Evolutionary conservation across 1,140 invertebrate species (phyloP).

Genomic region (Brachystomella parvula): DNA sequence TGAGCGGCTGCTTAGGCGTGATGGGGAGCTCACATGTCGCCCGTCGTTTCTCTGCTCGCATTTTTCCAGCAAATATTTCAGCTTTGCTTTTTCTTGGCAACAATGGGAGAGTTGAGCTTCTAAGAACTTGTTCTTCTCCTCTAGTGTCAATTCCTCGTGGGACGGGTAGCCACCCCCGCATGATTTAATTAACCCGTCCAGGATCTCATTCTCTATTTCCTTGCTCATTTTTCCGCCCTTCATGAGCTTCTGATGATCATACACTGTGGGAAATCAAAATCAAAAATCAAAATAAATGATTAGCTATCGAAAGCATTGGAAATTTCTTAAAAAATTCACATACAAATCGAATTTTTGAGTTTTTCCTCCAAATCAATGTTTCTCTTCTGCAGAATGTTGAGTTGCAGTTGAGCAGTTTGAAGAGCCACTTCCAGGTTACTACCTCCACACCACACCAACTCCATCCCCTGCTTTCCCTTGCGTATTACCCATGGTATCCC

Average conservation of each 20-base stretch:
- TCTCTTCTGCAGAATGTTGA: constrained; percentile 28
- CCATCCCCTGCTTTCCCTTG: constrained; percentile 18
- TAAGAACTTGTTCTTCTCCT: constrained; percentile 29
- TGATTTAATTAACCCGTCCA: not conserved
- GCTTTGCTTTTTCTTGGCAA: constrained; percentile 35
- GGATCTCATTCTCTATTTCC: constrained; percentile 11
- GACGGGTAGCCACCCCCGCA: constrained; percentile 16
- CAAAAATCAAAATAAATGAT: not conserved
- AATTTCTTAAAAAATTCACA: constrained; percentile 13
- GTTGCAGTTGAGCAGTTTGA: constrained; percentile 30
- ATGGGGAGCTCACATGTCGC: too few relatives aligned
- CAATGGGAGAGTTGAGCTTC: constrained; percentile 35
- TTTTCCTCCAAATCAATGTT: constrained; percentile 33
- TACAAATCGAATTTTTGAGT: constrained; percentile 29
- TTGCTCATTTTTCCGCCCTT: constrained; percentile 1
- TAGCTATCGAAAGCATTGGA: not conserved
- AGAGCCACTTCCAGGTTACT: constrained; percentile 16
- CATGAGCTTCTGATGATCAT: constrained; percentile 29
- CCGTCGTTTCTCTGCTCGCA: constrained; percentile 19
- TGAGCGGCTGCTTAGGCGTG: not conserved
- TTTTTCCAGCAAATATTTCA: constrained; percentile 28
- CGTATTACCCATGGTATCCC: constrained; percentile 27
- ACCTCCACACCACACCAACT: constrained; percentile 11
- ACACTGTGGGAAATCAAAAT: constrained; percentile 16
- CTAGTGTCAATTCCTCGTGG: constrained; percentile 16